A percentile compares a stretch with the other conserved stretches of the same genome.
phyloP scores from a whole-genome alignment of 2,888 invertebrate genomes.

The Esperia sulphurella region DNA sequence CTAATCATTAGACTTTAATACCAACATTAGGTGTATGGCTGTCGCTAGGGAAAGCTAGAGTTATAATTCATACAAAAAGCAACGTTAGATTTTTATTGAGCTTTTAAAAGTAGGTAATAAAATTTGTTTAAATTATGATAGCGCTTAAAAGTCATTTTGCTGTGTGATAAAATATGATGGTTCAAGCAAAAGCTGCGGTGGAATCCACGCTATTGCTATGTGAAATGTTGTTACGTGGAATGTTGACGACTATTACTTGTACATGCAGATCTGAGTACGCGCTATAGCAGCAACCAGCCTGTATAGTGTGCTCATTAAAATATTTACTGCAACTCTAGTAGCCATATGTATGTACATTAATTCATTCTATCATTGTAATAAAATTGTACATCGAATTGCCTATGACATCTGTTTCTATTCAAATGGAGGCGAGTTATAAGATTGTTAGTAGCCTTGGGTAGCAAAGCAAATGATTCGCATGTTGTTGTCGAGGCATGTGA shows the following conservation, averaged over 20 bases:
- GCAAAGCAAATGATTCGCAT: not conserved
- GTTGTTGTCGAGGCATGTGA: not conserved
- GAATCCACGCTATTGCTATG: slow-evolving; percentile 25
- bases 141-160: slow-evolving; percentile 9
- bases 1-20: slow-evolving; percentile 5
- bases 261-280: slow-evolving; percentile 39
- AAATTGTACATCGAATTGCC: not conserved
- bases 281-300: slow-evolving; percentile 31
- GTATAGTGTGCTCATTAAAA: slow-evolving; percentile 23
- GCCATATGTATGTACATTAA: slow-evolving; percentile 5
- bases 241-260: slow-evolving; percentile 30
- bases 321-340: slow-evolving; percentile 31
- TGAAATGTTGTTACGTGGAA: slow-evolving; percentile 33
- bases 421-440: not conserved
- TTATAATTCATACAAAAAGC: slow-evolving; percentile 6
- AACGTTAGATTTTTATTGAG: slow-evolving; percentile 4
- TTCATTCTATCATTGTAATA: slow-evolving; percentile 12
- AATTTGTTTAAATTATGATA: slow-evolving; percentile 1
- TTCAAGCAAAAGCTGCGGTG: slow-evolving; percentile 18
- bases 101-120: slow-evolving; percentile 1
- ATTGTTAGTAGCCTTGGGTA: slow-evolving; percentile 1
- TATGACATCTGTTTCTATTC: slow-evolving; percentile 2
- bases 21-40: slow-evolving; percentile 4
- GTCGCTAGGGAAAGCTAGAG: slow-evolving; percentile 10
- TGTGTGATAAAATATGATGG: slow-evolving; percentile 3